Evolutionary conservation across 2,797 vertebrate species (phyloP), one percentile per base, ranked within the genome.

Genomic region (Adelosebastes latens): DNA sequence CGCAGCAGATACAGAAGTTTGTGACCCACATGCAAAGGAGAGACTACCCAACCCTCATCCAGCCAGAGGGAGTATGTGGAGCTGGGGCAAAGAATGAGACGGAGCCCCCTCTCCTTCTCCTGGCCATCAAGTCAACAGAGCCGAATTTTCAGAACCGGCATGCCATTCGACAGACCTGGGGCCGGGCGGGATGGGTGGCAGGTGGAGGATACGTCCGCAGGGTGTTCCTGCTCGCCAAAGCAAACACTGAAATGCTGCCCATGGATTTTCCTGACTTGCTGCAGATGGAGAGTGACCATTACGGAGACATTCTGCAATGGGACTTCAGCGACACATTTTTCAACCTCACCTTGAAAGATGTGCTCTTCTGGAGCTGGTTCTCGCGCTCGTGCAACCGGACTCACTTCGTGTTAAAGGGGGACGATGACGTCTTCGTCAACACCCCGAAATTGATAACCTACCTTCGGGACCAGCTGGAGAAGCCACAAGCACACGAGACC

Each of bases 301-400:
- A 95, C 18, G 72, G 86, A 55, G 96, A 97, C 83, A 93, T 96
- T 52, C 79, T 97, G 29, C 94, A 94, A 85, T 97, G 96, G 96
- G 92, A 95, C 83, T 96, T 96, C 65, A 78, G 62, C 5, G 96
- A 97, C 78, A 94, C 94, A 0, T 96, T 96, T 82, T 96, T 94
- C 78, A 96, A 97, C 88, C 94, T 96, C 36, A 96, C 95, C 0
- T 24, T 97, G 73, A 96, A 96, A 80, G 96, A 96, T 4, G 84
- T 96, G 77, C 91, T 94, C 14, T 96, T 97, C 87, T 96, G 96
- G 95, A 73, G 60, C 2, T 97, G 96, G 96, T 93, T 96, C 66
- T 86, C 89, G 1, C 9, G 1, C 31, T 27, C 3, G 59, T 96
- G 96, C 66, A 18, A 27, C 1, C 46, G 24, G 2, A 78, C 86